Base-by-base conservation (phyloP, 2,113 vertebrate species). In the Lasiurus borealis region DNA sequence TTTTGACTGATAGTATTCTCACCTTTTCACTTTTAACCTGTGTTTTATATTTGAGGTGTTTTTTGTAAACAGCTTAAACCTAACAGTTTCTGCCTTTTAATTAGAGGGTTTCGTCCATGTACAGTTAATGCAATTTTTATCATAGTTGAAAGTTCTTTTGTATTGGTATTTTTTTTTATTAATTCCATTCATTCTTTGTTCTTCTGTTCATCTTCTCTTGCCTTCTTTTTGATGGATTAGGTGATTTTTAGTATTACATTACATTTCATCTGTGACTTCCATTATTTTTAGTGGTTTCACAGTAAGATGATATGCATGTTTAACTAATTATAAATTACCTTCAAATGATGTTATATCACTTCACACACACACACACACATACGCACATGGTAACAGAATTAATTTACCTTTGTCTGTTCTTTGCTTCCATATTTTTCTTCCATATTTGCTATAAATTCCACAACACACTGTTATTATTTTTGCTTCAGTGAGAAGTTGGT, bases 261-360 rank as follows among this genome's bases (percentile, higher is more conserved):
- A 59, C 19, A 34, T 81, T 71, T 40, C 34, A 92, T 82, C 36
- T 90, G 2, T 72, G 77, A 85, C 57, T 19, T 40, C 36, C 36
- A 18, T 85, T 85, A 66, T 84, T 75, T 84, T 91, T 66, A 91
- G 54, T 84, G 57, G 29, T 52, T 84, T 84, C 44, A 75, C 44
- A 75, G 72, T 27, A 71, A 81, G 3, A 2, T 44, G 40, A 23
- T 54, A 76, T 66, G 31, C 44, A 66, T n/a, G 11, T 75, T 76
- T 76, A 88, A 76, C 69, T 75, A 72, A 46, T 73, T 11, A 66
- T 19, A 84, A 71, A 52, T 59, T 52, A 52, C 34, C n/a, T 66
- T 76, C 71, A 14, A 66, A n/a, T n/a, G 57, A 66, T 76, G 40
- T 31, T 83, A 16, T 83, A n/a, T 25, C 13, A 73, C 68, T 80